A percentile compares a stretch with the other conserved stretches of the same genome.
These are phyloP conservation scores for Endomychus coccineus DNA, from an alignment of 2,888 invertebrate genomes.

Conservation along the genomic window DNA sequence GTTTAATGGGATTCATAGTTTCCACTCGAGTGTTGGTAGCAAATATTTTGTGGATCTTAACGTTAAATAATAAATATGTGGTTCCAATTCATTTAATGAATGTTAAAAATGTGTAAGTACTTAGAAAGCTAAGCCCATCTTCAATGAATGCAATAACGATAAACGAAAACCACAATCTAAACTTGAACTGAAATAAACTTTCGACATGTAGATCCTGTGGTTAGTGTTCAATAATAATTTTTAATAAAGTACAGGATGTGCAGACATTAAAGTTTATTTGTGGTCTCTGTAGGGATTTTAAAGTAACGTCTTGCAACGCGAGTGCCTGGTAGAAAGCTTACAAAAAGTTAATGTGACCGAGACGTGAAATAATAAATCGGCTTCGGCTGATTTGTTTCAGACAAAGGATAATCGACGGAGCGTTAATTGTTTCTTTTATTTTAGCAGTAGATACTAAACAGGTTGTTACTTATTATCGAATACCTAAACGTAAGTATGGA, in stretches of 20 bases:
- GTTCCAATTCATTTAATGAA: no score
- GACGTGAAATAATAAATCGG: conserved; percentile 28
- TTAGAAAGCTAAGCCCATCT: no score
- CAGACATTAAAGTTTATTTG: conserved; percentile 11
- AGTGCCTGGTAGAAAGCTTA: conserved; percentile 1
- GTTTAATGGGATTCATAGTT: no score
- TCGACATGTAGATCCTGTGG: no score
- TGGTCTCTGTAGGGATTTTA: conserved; percentile 3
- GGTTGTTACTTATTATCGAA: no score
- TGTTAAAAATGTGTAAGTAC: no score
- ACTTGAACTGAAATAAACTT: no score
- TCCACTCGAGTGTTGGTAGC: no score
- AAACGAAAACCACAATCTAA: not conserved
- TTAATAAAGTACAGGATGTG: not conserved
- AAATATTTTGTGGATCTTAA: no score
- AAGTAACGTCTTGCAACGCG: conserved; percentile 1
- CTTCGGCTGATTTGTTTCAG: conserved; percentile 47
- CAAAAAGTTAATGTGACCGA: conserved; percentile 3
- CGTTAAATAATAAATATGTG: no score
- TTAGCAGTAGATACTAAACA: no score
- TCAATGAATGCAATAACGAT: not conserved
- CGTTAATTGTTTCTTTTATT: conserved; percentile 81
- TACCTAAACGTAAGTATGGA: no score
- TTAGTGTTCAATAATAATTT: not conserved
- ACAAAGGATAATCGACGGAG: conserved; percentile 55